Evolutionary conservation across 2,888 invertebrate genomes (phyloP), one percentile per base, ranked within the genome.

Genomic region (Erebia epiphron): DNA sequence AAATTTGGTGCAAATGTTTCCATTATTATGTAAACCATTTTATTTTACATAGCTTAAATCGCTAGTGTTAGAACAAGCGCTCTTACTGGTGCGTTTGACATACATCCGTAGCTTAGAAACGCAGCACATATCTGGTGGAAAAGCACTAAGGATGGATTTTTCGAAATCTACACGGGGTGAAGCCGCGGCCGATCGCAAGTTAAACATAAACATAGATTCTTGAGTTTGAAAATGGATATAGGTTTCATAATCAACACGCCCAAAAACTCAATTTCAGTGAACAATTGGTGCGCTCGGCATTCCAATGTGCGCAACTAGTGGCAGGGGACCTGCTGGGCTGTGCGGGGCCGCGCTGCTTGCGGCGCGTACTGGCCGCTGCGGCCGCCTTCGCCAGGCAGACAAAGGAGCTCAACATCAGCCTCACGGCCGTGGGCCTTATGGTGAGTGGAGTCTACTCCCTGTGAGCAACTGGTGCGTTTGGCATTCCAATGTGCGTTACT

Each of bases 361-460:
- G 98, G 41, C 94, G 97, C 64, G 98, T 97, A 84, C 96, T 99
- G 18, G 97, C 97, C 76, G 98, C 98, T 0, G 98, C 99, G 5
- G 97, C 98, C 0, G 98, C 98, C 85, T 99, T 99, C 93, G 99
- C 99, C 21, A 96, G 97, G 16, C 99, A 99, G 93, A 98, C 97
- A 57, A 97, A 98, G 86, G 99, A 99, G 89, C 94, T 99, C 67
- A 99, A 99, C 91, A 99, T 99, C 83, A 98, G 98, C 43, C 94
- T 99, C 56, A 99, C 99, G 7, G 99, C 99, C 57, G 98, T 99
- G 67, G 99, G 99, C 18, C 94, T 99, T 67, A 97, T 99, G 98
- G 98, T 98, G 87, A 86, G 85, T 14, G 18, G 16, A 11, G 11
- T 11, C 52, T 52, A 13, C 43, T 52, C 14, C 52, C 14, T 2